Evolutionary conservation across 2,888 invertebrate species (phyloP).

Genomic region (Tridacna gigas): DNA sequence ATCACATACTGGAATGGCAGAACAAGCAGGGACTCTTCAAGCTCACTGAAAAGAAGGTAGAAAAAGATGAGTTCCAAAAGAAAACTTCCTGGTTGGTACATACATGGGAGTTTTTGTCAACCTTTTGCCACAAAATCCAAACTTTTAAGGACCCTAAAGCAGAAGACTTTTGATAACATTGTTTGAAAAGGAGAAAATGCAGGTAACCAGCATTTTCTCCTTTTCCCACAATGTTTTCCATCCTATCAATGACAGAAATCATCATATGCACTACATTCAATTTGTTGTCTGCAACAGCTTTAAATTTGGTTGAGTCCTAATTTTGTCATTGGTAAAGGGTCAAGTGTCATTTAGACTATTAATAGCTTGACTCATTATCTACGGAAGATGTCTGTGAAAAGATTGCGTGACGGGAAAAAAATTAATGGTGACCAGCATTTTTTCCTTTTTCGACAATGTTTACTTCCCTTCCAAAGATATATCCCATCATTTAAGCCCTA

Average conservation of each 20-base stretch:
- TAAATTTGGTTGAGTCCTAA: too few relatives aligned
- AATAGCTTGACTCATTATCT: too few relatives aligned
- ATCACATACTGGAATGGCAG: conserved; percentile 93
- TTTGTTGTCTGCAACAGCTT: too few relatives aligned
- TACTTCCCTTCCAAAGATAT: too few relatives aligned
- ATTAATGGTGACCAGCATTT: neutral
- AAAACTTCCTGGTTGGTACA: neutral
- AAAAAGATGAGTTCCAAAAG: neutral
- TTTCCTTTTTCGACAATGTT: neutral
- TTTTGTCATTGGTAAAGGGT: too few relatives aligned
- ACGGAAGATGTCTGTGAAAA: too few relatives aligned
- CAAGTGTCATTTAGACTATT: too few relatives aligned
- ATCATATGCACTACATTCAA: too few relatives aligned
- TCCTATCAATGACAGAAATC: too few relatives aligned
- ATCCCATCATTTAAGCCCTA: too few relatives aligned
- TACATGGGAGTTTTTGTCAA: neutral
- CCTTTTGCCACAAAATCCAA: neutral
- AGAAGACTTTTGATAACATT: neutral
- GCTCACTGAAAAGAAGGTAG: conserved; percentile 88
- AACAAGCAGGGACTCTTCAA: conserved; percentile 94
- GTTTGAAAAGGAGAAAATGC: neutral
- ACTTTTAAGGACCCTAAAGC: neutral
- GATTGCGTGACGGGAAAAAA: neutral
- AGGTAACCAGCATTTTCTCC: neutral
- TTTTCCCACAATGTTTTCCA: neutral